Evolutionary conservation across 2,888 invertebrate species (phyloP).

Genomic region (Caenorhabditis sp.): DNA sequence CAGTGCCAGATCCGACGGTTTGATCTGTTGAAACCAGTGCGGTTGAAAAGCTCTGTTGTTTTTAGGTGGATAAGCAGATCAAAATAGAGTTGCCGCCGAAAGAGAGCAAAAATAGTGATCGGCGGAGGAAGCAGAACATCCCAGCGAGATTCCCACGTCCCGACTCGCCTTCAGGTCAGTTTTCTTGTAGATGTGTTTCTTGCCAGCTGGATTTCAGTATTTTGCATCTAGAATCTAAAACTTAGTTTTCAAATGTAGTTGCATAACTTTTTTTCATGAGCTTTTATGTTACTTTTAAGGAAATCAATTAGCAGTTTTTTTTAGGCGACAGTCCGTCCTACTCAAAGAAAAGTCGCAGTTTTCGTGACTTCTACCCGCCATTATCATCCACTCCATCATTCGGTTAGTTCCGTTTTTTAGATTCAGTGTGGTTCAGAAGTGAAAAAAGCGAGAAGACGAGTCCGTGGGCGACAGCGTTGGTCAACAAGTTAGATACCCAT

Average conservation of each 20-base stretch:
- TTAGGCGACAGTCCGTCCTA: slow-evolving; percentile 56
- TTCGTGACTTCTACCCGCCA: slow-evolving; percentile 49
- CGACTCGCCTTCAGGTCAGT: slow-evolving; percentile 52
- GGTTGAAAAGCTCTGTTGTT: neutral
- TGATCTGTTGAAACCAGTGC: slow-evolving; percentile 3
- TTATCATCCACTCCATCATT: slow-evolving; percentile 53
- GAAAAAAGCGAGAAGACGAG: slow-evolving; percentile 12
- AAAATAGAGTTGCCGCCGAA: slow-evolving; percentile 80
- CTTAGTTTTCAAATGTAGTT: neutral
- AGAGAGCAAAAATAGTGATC: slow-evolving; percentile 75
- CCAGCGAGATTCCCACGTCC: slow-evolving; percentile 46
- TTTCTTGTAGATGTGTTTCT: no score
- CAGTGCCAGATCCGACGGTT: slow-evolving; percentile 80
- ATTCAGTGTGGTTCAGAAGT: neutral
- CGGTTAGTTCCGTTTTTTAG: slow-evolving; percentile 38
- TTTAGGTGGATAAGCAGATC: slow-evolving; percentile 79
- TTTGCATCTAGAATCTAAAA: neutral
- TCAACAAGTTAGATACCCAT: slow-evolving; percentile 54
- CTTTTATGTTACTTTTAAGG: neutral
- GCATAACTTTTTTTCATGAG: neutral
- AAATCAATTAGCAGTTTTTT: neutral
- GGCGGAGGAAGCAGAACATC: slow-evolving; percentile 56
- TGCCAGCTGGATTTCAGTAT: neutral
- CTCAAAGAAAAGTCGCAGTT: slow-evolving; percentile 43
- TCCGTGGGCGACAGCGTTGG: slow-evolving; percentile 4